Percentiles rank a stretch among this genome's conserved stretches.
Conservation (phyloP, 2,797 vertebrate genomes). For the Ptychobarbus kaznakovi region DNA sequence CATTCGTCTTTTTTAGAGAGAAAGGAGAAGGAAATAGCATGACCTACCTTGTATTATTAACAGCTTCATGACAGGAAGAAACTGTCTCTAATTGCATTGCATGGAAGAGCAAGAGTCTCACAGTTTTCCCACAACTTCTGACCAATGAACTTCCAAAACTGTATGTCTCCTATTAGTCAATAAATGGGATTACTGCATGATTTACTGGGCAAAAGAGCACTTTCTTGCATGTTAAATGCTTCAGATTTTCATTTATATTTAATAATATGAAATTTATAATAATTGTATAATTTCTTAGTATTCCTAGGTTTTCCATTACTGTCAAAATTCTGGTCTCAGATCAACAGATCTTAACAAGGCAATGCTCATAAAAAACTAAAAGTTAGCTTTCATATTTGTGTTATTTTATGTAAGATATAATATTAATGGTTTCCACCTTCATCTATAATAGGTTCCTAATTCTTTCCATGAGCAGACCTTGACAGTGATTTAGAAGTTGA, state of each 20-base stretch:
- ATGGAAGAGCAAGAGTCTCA: neutral
- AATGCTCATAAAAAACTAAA: neutral
- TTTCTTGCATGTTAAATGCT: neutral
- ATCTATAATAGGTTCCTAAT: neutral
- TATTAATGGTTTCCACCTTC: conserved; percentile 5
- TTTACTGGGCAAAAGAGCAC: neutral
- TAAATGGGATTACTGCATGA: neutral
- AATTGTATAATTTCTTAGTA: neutral
- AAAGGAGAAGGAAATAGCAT: neutral
- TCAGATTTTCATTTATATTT: neutral
- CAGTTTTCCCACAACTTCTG: neutral
- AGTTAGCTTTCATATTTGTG: neutral
- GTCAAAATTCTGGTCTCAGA: neutral
- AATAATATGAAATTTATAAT: neutral
- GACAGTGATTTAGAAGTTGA: neutral
- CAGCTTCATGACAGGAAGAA: neutral
- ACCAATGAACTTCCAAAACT: neutral
- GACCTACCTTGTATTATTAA: neutral
- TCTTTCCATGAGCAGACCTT: neutral
- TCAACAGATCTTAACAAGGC: neutral
- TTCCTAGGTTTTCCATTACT: neutral
- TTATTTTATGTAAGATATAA: neutral
- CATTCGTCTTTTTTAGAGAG: neutral
- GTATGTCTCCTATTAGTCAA: neutral
- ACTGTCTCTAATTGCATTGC: neutral